These are phyloP conservation scores for Drosophila percnosoma DNA, from an alignment of 2,888 invertebrate genomes.

Conservation along the genomic window DNA sequence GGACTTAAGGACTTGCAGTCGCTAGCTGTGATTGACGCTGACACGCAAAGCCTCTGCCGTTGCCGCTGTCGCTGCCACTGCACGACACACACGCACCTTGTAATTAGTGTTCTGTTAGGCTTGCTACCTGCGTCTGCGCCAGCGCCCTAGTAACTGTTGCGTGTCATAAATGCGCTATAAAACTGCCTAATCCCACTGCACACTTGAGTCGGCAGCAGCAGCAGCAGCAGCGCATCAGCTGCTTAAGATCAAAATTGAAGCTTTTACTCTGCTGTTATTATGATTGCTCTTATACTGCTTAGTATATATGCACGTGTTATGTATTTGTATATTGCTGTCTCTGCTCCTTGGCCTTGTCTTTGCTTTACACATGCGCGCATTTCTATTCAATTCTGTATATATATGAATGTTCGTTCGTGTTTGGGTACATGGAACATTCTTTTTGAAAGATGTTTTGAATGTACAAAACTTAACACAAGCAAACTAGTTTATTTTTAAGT, in stretches of 20 bases:
- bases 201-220: conserved; percentile 43
- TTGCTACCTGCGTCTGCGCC: conserved; percentile 33
- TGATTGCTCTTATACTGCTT: conserved; percentile 20
- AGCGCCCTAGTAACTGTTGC: conserved; percentile 64
- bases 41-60: conserved; percentile 60
- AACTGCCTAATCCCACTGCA: conserved; percentile 62
- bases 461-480: neutral
- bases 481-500: neutral
- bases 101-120: conserved; percentile 62
- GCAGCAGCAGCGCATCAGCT: conserved; percentile 52
- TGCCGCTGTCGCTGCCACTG: neutral
- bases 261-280: conserved; percentile 21
- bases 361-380: conserved; percentile 22
- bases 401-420: neutral
- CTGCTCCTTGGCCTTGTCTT: conserved; percentile 42
- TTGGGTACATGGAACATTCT: conserved; percentile 24
- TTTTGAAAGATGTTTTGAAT: neutral
- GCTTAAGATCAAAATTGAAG: conserved; percentile 25
- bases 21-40: conserved; percentile 68
- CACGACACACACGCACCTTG: conserved; percentile 51
- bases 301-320: neutral
- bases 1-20: conserved; percentile 50
- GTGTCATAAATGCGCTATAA: conserved; percentile 71
- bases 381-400: conserved; percentile 4
- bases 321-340: neutral